Base-by-base conservation (phyloP, 2,888 invertebrate species). In the Calephelis perditalis region DNA sequence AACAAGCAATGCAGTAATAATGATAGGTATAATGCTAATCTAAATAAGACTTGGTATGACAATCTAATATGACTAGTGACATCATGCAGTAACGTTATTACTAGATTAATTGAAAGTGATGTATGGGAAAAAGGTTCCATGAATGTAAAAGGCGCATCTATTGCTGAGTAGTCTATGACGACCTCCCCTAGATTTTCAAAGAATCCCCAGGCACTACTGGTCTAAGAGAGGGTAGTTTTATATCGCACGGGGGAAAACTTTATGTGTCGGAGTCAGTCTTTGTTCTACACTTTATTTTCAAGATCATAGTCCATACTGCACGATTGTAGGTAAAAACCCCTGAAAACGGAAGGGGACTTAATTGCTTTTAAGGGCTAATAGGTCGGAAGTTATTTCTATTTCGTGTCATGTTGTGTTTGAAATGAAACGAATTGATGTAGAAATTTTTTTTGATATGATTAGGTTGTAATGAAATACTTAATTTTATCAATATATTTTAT, bases 141-240 rank as follows among this genome's bases (percentile, higher is more conserved):
- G 15, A 35, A 26, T 9, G 11, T 26, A n/a, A 44, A 1, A 37
- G 40, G 4, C 36, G 11, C 7, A 6, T 58, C 47, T 49, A 4
- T 37, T 12, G 11, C 3, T 35, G 7, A 46, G 10, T 71, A 70
- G 26, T 84, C 82, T 78, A 61, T 79, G 77, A 49, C 46, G 54
- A 70, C 70, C 68, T 77, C 60, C 82, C 81, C 76, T 73, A 82
- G 76, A 76, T 77, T 73, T 78, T 78, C 76, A 74, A 75, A 49
- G 46, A 45, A 69, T 78, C 82, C 81, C 79, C 75, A 74, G 76
- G 76, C 78, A 75, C 75, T 74, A 71, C 75, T 79, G 73, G 74
- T 78, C 40, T 56, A 80, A 79, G 81, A 79, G 83, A 81, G 86
- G 86, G 87, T 86, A 87, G 86, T 86, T 88, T 86, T 84, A 87